Evolutionary conservation across 1,140 invertebrate species (phyloP), one percentile per base, ranked within the genome.

Genomic region (Drosophila insularis): DNA sequence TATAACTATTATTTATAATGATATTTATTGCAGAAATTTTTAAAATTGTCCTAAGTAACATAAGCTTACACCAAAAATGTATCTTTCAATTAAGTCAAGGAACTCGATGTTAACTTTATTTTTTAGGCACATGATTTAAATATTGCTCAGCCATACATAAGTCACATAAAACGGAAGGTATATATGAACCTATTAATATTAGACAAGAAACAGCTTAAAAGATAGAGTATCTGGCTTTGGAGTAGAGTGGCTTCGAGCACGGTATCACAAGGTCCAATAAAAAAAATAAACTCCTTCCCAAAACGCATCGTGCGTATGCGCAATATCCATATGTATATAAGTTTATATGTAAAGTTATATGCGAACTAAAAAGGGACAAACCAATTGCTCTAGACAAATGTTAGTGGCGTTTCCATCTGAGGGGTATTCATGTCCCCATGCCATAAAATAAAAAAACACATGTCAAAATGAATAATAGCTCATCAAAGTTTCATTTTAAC

Each of bases 381-480:
- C 40, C 71, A 79, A 82, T 71, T 64, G 65, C 53, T 58, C 78
- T 58, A 85, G 74, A 86, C 81, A 85, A 81, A 85, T 84, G 81
- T 53, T 60, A 40, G 54, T 65, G 32, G 32, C 66, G 64, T 60
- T 11, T 21, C 7, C 10, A 43, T 31, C 31, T 23, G 32, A 31
- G 14, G 55, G 31, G 31, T 17, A 35, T 56, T 58, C 27, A 35
- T 23, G 14, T 35, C 8, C 43, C 43, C 27, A 19, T 58, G 55
- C 55, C 55, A 58, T 58, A 69, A 66, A 77, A 71, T 37, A 50
- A 21, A 50, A 21, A 50, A 50, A 50, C 74, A 77, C 74, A 72
- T 87, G 82, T 78, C 82, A 87, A 87, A 87, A 85, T 85, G 82
- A 86, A 70, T 68, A 86, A 87, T 87, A 81, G 81, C 81, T 79